A percentile compares a stretch with the other conserved stretches of the same genome.
Evolutionary conservation across 2,888 invertebrate genomes (phyloP).

Genomic region (Gymnocheta viridis): DNA sequence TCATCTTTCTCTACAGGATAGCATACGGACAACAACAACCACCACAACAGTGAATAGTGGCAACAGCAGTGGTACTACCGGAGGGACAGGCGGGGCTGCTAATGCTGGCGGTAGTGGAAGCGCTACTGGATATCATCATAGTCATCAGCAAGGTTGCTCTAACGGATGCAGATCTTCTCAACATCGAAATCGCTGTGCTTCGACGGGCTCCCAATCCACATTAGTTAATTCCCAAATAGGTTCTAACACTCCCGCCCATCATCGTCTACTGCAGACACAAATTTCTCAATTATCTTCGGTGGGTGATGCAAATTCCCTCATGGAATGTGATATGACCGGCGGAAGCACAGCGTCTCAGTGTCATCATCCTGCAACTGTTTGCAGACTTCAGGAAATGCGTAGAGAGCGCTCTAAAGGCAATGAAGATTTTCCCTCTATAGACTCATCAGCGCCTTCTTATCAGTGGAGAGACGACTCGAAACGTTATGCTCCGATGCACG

Average conservation of each 20-base stretch:
- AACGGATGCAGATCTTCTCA: conserved; percentile 73
- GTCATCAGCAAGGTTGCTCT: conserved; percentile 48
- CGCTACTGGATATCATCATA: conserved; percentile 48
- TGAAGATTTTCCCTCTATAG: conserved; percentile 67
- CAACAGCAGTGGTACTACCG: conserved; percentile 61
- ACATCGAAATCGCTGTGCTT: conserved; percentile 78
- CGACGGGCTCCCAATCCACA: conserved; percentile 78
- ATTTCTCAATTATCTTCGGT: conserved; percentile 79
- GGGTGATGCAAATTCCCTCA: conserved; percentile 78
- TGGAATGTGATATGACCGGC: conserved; percentile 74
- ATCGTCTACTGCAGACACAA: conserved; percentile 77
- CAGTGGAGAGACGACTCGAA: conserved; percentile 39
- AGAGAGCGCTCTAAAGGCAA: conserved; percentile 73
- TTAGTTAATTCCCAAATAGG: conserved; percentile 67
- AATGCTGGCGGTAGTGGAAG: conserved; percentile 18
- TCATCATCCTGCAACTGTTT: conserved; percentile 67
- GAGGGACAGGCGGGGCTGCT: neutral
- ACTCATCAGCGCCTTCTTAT: conserved; percentile 36
- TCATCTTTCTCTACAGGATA: conserved; percentile 81
- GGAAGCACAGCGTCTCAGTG: conserved; percentile 46
- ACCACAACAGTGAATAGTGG: conserved; percentile 76
- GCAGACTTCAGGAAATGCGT: conserved; percentile 74
- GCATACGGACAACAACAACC: conserved; percentile 79
- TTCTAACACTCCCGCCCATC: conserved; percentile 61
- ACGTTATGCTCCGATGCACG: conserved; percentile 58